These are phyloP conservation scores for Mizuhopecten yessoensis DNA, from an alignment of 1,140 invertebrate species.

Conservation along the genomic window DNA sequence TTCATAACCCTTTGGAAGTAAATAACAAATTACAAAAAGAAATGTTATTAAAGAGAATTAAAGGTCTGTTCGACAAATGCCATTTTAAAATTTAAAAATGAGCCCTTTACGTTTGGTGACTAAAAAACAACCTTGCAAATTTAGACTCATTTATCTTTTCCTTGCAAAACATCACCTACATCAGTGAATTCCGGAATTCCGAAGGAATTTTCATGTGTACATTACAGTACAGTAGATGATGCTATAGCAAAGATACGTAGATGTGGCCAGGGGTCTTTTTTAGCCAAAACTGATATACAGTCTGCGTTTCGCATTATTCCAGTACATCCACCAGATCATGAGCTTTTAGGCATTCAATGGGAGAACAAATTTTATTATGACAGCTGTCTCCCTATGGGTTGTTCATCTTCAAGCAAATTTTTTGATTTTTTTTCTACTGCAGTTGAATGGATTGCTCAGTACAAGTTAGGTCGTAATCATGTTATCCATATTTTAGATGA, in stretches of 20 bases:
- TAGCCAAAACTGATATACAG: slow-evolving; percentile 54
- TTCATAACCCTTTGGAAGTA: not conserved
- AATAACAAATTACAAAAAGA: slow-evolving; percentile 42
- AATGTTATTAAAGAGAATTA: slow-evolving; percentile 42
- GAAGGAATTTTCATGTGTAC: not conserved
- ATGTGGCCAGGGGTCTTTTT: not conserved
- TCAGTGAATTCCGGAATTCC: not conserved
- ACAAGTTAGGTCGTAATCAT: not conserved
- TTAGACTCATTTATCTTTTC: not conserved
- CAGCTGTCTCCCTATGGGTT: slow-evolving; percentile 41
- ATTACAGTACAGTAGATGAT: not conserved
- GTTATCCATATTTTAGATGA: not conserved
- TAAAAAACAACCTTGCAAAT: slow-evolving; percentile 47
- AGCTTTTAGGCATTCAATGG: slow-evolving; percentile 42
- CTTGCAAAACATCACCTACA: not conserved
- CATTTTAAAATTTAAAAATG: slow-evolving; percentile 49
- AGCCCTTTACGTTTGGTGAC: slow-evolving; percentile 52
- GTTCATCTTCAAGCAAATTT: not conserved
- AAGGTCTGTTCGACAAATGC: slow-evolving; percentile 45
- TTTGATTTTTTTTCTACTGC: slow-evolving; percentile 40
- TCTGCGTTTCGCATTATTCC: slow-evolving; percentile 56
- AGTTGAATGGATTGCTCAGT: not conserved
- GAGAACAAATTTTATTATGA: slow-evolving; percentile 43
- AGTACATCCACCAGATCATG: slow-evolving; percentile 31
- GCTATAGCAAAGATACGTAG: not conserved